These are phyloP conservation scores for Dendronephthya gigantea DNA, from an alignment of 64 coral and sea anemone species.

Conservation along the genomic window DNA sequence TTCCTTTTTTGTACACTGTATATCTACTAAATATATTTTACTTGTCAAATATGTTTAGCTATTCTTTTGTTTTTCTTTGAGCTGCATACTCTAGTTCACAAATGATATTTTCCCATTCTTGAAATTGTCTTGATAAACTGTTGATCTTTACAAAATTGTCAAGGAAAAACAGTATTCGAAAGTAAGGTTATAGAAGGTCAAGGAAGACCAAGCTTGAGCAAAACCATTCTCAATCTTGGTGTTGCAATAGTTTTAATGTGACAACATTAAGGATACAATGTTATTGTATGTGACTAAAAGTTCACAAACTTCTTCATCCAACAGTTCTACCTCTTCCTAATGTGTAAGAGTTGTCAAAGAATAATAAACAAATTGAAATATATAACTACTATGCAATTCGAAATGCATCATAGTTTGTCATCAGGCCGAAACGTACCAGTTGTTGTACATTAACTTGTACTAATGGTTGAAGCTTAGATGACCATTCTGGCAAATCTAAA, in stretches of 20 bases:
- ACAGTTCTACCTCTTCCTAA: neutral
- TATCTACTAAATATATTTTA: too few relatives aligned
- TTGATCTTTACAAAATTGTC: neutral
- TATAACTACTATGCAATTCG: neutral
- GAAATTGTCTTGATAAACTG: neutral
- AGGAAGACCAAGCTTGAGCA: too few relatives aligned
- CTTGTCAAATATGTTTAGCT: neutral
- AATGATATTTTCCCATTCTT: neutral
- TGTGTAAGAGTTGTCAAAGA: neutral
- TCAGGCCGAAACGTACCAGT: slow-evolving; percentile 26
- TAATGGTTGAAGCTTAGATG: slow-evolving; percentile 71
- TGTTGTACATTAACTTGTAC: slow-evolving; percentile 74
- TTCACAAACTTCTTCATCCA: slow-evolving; percentile 15
- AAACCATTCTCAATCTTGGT: too few relatives aligned
- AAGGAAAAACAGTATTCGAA: neutral
- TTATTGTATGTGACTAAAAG: neutral
- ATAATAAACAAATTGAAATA: neutral
- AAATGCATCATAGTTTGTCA: neutral
- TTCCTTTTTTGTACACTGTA: too few relatives aligned
- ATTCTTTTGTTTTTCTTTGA: neutral
- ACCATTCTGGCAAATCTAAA: slow-evolving; percentile 75
- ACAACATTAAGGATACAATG: neutral
- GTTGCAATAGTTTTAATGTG: too few relatives aligned
- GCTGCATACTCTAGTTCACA: neutral
- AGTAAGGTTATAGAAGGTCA: too few relatives aligned